These are phyloP conservation scores for Ariopsis seemanni DNA, from an alignment of 2,113 vertebrate species.

Conservation along the genomic window DNA sequence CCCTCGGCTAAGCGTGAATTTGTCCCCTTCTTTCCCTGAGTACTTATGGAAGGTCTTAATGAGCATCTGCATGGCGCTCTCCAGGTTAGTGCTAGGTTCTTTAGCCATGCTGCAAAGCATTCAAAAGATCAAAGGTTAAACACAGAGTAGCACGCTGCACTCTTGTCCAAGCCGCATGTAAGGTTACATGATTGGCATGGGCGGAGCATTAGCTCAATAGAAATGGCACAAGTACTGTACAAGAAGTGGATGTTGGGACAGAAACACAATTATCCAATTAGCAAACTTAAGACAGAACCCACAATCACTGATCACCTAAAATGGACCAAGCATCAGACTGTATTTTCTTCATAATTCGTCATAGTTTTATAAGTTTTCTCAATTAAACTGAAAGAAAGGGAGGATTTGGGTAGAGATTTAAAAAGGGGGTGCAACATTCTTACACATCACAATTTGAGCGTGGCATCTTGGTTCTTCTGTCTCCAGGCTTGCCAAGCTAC, in stretches of 20 bases:
- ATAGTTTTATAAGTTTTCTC: constrained; percentile 2
- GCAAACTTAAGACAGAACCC: neutral
- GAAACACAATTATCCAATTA: constrained; percentile 43
- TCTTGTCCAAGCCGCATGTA: constrained; percentile 66
- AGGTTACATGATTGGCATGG: constrained; percentile 66
- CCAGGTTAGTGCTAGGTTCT: constrained; percentile 76
- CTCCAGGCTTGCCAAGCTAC: constrained; percentile 69
- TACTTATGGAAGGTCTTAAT: constrained; percentile 87
- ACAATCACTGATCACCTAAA: constrained; percentile 22
- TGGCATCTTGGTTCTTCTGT: constrained; percentile 72
- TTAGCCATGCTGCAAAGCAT: constrained; percentile 72
- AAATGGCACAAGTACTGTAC: constrained; percentile 39
- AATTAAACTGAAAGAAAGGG: constrained; percentile 32
- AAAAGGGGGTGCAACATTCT: constrained; percentile 65
- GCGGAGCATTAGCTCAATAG: constrained; percentile 60
- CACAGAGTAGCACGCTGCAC: constrained; percentile 56
- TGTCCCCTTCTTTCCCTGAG: constrained; percentile 82
- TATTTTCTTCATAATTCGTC: constrained; percentile 5
- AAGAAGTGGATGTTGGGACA: constrained; percentile 37
- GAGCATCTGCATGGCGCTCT: constrained; percentile 81
- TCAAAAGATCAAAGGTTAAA: constrained; percentile 57
- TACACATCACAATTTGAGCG: constrained; percentile 80
- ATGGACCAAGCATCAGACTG: neutral
- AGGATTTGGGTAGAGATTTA: neutral
- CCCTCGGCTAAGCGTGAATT: constrained; percentile 76